These are phyloP conservation scores for Callionymus lyra DNA, from an alignment of 2,113 vertebrate genomes.

Conservation along the genomic window DNA sequence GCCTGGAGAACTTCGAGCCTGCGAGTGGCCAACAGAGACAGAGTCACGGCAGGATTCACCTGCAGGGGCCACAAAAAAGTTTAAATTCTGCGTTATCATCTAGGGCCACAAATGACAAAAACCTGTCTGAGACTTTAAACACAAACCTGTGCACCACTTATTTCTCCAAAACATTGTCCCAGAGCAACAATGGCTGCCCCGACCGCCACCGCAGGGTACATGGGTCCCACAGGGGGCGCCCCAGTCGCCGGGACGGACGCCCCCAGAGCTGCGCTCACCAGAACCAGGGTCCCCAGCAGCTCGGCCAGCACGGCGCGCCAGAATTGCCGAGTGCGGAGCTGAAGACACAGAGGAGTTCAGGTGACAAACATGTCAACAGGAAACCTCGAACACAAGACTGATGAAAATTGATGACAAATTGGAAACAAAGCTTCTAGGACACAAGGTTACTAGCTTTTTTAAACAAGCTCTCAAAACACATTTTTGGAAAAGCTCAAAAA, in stretches of 20 bases:
- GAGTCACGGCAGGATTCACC: slow-evolving; percentile 75
- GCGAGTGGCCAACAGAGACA: slow-evolving; percentile 70
- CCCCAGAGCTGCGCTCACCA: slow-evolving; percentile 69
- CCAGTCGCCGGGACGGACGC: slow-evolving; percentile 59
- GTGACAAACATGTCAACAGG: slow-evolving; percentile 5
- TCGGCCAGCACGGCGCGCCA: slow-evolving; percentile 68
- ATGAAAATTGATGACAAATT: not conserved
- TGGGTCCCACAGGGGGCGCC: slow-evolving; percentile 31
- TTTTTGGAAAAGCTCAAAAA: slow-evolving; percentile 1
- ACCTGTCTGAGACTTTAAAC: not conserved
- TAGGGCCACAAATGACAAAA: not conserved
- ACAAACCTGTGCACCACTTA: slow-evolving; percentile 68
- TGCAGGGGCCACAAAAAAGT: slow-evolving; percentile 24
- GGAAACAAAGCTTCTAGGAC: not conserved
- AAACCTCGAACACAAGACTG: too few relatives aligned
- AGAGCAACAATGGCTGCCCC: slow-evolving; percentile 63
- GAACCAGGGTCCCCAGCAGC: slow-evolving; percentile 64
- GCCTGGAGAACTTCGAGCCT: slow-evolving; percentile 61
- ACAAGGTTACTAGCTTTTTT: not conserved
- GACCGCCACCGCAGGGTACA: slow-evolving; percentile 69
- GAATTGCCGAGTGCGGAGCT: slow-evolving; percentile 65
- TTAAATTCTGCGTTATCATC: not conserved
- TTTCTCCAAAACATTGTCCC: slow-evolving; percentile 67
- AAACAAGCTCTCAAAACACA: too few relatives aligned
- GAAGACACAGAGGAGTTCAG: slow-evolving; percentile 28